Percentiles rank a stretch among this genome's conserved stretches.
Conservation (phyloP, 2,888 invertebrate species). For the Orgyia antiqua region DNA sequence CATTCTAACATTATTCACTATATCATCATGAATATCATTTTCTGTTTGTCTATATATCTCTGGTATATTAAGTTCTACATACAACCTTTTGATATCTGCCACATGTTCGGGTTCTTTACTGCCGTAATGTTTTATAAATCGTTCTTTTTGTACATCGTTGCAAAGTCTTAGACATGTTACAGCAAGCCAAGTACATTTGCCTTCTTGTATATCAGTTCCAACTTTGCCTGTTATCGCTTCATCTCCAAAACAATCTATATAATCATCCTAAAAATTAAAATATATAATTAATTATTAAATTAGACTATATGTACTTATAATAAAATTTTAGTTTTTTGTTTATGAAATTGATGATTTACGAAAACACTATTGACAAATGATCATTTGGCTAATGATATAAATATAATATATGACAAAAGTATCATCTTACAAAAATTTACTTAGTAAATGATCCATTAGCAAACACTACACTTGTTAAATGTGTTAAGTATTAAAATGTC, state of each 20-base stretch:
- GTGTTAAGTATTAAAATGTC: too few relatives aligned
- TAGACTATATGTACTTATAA: too few relatives aligned
- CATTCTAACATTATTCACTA: conserved; percentile 83
- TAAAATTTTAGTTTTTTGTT: too few relatives aligned
- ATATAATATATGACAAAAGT: too few relatives aligned
- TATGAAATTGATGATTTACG: too few relatives aligned
- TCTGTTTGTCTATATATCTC: conserved; percentile 84
- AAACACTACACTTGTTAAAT: too few relatives aligned
- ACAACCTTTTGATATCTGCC: conserved; percentile 52
- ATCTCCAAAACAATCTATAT: conserved; percentile 91
- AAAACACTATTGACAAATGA: too few relatives aligned
- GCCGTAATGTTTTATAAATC: conserved; percentile 86
- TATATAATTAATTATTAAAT: too few relatives aligned
- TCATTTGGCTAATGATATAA: too few relatives aligned
- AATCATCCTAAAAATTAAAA: conserved; percentile 81
- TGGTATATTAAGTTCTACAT: conserved; percentile 82
- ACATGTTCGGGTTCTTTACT: conserved; percentile 80
- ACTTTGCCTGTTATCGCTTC: conserved; percentile 35
- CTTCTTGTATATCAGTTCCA: conserved; percentile 77
- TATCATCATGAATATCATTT: conserved; percentile 83
- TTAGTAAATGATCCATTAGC: too few relatives aligned
- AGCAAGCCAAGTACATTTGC: conserved; percentile 95
- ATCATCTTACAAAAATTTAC: too few relatives aligned
- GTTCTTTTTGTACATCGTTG: conserved; percentile 81
- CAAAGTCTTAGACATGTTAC: conserved; percentile 81